Evolutionary conservation across 2,797 vertebrate species (phyloP).

Genomic region (Rousettus madagascariensis): DNA sequence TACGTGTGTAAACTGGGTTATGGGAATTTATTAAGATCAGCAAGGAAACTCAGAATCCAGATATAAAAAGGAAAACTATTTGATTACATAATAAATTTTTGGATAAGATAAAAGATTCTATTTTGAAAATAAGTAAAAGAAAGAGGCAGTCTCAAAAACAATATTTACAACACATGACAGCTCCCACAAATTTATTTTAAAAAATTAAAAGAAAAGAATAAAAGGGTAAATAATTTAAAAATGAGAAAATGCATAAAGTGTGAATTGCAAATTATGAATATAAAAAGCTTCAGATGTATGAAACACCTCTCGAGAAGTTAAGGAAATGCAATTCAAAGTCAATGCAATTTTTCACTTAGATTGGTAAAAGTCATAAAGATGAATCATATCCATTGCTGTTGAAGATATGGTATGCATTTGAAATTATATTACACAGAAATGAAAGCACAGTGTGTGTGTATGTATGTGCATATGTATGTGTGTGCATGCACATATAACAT

Average conservation of each 20-base stretch:
- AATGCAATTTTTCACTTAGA: background rate
- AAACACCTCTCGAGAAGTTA: background rate
- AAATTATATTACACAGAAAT: background rate
- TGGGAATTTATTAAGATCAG: background rate
- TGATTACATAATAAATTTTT: background rate
- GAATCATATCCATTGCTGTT: background rate
- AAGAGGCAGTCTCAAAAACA: background rate
- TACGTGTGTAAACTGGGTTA: background rate
- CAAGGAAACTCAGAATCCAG: background rate
- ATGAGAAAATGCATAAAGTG: background rate
- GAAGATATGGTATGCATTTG: background rate
- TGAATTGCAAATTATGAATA: background rate
- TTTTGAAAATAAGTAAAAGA: background rate
- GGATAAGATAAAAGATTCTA: background rate
- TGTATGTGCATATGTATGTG: background rate
- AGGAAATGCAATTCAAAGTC: background rate
- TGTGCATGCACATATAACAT: background rate
- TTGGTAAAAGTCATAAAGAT: background rate
- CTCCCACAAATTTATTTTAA: background rate
- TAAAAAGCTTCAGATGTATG: background rate
- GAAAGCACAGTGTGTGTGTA: background rate
- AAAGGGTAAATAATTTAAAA: background rate
- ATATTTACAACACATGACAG: background rate
- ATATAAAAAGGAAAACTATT: background rate
- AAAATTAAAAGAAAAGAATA: background rate